Evolutionary conservation across 1,140 invertebrate genomes (phyloP), one percentile per base, ranked within the genome.

Genomic region (Drosophila erecta): DNA sequence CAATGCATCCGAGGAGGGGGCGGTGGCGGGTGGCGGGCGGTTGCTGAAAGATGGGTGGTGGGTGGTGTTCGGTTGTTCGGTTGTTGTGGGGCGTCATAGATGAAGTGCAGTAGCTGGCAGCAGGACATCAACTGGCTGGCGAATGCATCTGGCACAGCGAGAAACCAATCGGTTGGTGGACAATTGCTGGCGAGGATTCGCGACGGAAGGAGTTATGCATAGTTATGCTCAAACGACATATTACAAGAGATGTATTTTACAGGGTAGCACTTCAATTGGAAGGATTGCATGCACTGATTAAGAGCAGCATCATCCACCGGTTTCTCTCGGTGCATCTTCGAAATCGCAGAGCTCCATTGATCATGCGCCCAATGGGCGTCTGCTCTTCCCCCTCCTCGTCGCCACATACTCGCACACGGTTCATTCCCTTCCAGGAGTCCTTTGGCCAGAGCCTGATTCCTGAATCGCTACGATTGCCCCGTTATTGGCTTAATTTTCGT

Each of bases 401-500:
- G 6, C 41, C 43, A 27, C 73, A 66, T 46, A 44, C 49, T 38
- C 53, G 58, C 55, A 65, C 44, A 53, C 40, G 59, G 54, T 56
- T 58, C 50, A 58, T 64, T 49, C 38, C 50, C 69, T 37, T 12
- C 27, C 47, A 15, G 24, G 66, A 61, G 65, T 71, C 38, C 71
- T 67, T 67, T 67, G 66, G 64, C 64, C 30, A 57, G 64, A 10
- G 5, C 24, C 53, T 69, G 66, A 70, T 56, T 69, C 64, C 66
- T 69, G 66, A 70, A 70, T 70, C 64, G 64, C 30, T 46, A 17
- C 46, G 50, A 40, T 41, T 61, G 55, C 47, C 59, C 61, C 64
- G 70, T 87, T 86, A 86, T 86, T 87, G 83, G 79, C 83, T 86
- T 86, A 86, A 86, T 86, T 86, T 86, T 79, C 83, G 72, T 85